A percentile compares a stretch with the other conserved stretches of the same genome.
These are phyloP conservation scores for Muscicapa comitata DNA, from an alignment of 2,797 vertebrate genomes.

Conservation along the genomic window DNA sequence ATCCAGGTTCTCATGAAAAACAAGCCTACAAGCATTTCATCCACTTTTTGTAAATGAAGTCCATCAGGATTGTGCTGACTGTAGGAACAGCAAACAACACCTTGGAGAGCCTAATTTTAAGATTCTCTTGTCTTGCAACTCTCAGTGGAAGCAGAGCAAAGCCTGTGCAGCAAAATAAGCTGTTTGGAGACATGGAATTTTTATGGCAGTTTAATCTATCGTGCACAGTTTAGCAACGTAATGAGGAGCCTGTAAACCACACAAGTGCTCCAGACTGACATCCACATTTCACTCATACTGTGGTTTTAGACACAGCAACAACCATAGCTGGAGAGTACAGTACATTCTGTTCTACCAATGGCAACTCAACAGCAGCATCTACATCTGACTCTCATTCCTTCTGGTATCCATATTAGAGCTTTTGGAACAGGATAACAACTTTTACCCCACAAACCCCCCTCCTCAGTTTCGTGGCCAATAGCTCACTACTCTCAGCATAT, in stretches of 20 bases:
- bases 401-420: neutral
- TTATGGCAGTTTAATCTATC: constrained; percentile 17
- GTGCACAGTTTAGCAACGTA: neutral
- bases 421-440: constrained; percentile 4
- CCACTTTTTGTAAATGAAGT: neutral
- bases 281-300: neutral
- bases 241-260: constrained; percentile 1
- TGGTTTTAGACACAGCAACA: constrained; percentile 11
- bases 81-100: neutral
- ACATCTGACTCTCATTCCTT: constrained; percentile 52
- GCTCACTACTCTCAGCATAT: neutral
- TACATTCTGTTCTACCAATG: constrained; percentile 35
- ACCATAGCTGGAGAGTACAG: neutral
- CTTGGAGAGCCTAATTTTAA: neutral
- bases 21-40: neutral
- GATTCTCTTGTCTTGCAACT: neutral
- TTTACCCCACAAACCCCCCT: neutral
- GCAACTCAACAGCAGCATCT: constrained; percentile 11
- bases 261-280: constrained; percentile 6
- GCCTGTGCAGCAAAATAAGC: neutral
- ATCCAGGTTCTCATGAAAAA: neutral
- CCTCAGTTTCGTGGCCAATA: neutral
- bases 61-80: neutral
- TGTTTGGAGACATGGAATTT: neutral
- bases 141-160: neutral